phyloP scores from a whole-genome alignment of 2,797 vertebrate genomes.

The Sebastes minor region DNA sequence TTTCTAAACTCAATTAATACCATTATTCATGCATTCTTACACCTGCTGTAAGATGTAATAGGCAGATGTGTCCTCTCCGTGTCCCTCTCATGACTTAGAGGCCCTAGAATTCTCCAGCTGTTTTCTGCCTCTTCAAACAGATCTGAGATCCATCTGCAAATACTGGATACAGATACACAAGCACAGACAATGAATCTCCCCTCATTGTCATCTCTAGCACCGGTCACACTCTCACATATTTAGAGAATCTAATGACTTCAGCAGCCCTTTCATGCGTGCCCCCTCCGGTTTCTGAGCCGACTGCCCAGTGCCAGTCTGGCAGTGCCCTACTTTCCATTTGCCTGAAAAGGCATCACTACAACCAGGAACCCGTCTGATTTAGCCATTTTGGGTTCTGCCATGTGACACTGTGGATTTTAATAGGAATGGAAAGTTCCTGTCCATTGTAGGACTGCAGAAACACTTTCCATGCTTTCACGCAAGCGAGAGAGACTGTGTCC shows the following conservation, averaged over 20 bases:
- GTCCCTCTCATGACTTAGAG: not conserved
- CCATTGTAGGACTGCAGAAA: conserved; percentile 57
- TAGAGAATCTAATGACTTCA: conserved; percentile 45
- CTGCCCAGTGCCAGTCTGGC: conserved; percentile 63
- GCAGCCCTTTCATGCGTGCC: conserved; percentile 43
- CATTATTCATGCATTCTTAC: not conserved
- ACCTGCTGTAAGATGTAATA: not conserved
- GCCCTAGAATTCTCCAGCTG: not conserved
- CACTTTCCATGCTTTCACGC: conserved; percentile 68
- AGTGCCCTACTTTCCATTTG: conserved; percentile 70
- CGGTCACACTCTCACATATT: conserved; percentile 10
- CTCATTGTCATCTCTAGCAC: not conserved
- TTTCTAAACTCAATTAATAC: not conserved
- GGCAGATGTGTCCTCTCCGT: conserved; percentile 21
- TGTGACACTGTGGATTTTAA: conserved; percentile 76
- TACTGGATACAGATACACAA: not conserved
- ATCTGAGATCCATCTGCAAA: conserved; percentile 7
- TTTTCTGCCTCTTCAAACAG: not conserved
- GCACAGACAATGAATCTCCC: conserved; percentile 7
- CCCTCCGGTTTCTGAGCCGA: conserved; percentile 44
- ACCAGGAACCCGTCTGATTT: conserved; percentile 74
- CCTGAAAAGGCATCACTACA: conserved; percentile 67
- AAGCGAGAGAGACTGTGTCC: conserved; percentile 34
- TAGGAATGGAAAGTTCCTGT: conserved; percentile 78
- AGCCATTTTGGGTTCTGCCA: conserved; percentile 75